Percentiles rank a stretch among this genome's conserved stretches.
Conservation (phyloP, 2,888 invertebrate species). For the Geophilus truncorum region DNA sequence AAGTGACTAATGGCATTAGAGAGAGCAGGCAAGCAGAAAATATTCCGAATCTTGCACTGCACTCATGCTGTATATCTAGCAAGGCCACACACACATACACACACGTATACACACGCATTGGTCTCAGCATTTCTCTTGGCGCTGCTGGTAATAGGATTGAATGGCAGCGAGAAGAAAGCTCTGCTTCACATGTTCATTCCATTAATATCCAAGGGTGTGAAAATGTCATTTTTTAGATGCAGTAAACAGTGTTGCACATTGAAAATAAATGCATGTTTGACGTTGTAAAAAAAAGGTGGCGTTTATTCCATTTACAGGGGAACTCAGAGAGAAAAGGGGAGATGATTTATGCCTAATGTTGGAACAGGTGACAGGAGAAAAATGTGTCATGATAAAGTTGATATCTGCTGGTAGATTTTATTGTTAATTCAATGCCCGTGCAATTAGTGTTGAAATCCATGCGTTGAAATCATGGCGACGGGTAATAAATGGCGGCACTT, state of each 20-base stretch:
- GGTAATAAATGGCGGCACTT: background rate
- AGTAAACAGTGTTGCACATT: background rate
- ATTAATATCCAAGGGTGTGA: background rate
- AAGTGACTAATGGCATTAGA: background rate
- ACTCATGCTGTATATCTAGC: background rate
- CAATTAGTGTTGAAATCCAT: too few species aligned
- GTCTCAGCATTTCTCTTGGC: background rate
- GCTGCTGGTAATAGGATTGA: background rate
- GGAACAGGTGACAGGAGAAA: background rate
- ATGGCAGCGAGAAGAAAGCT: background rate
- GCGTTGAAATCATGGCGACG: too few species aligned
- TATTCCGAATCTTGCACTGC: background rate
- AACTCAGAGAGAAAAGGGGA: background rate
- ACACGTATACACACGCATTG: background rate
- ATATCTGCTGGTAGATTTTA: too few species aligned
- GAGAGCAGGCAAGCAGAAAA: background rate
- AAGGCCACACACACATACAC: background rate
- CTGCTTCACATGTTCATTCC: background rate
- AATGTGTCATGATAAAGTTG: background rate
- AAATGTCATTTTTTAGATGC: background rate
- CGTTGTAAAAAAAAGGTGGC: too few species aligned
- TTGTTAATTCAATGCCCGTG: too few species aligned
- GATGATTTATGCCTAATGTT: background rate
- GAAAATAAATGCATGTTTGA: background rate
- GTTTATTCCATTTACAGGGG: too few species aligned